Evolutionary conservation across 2,797 vertebrate species (phyloP).

Genomic region (Scyliorhinus canicula): DNA sequence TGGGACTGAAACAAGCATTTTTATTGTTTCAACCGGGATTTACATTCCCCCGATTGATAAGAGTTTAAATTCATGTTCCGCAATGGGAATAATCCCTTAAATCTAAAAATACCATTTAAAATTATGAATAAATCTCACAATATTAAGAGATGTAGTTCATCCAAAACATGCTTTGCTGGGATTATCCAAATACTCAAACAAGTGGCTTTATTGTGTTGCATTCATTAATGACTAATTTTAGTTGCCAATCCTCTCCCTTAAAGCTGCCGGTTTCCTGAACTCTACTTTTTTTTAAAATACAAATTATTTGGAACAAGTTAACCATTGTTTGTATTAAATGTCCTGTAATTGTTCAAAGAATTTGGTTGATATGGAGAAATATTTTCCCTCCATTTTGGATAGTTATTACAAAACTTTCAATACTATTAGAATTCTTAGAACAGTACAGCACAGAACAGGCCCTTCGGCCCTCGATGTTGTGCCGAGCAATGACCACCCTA

Average conservation of each 20-base stretch:
- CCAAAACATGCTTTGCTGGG: not conserved
- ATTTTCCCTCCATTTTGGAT: not conserved
- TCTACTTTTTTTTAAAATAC: not conserved
- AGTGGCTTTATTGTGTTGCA: not conserved
- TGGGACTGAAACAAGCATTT: not conserved
- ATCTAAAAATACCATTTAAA: slow-evolving; percentile 23
- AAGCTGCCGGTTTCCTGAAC: not conserved
- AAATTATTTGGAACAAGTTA: not conserved
- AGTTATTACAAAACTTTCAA: not conserved
- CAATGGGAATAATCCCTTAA: not conserved
- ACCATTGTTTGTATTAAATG: not conserved
- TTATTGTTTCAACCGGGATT: slow-evolving; percentile 9
- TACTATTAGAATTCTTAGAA: too few species aligned
- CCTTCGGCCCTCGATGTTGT: too few species aligned
- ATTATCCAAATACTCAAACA: slow-evolving; percentile 18
- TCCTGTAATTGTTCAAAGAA: not conserved
- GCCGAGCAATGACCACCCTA: too few species aligned
- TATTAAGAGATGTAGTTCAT: not conserved
- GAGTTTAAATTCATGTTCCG: not conserved
- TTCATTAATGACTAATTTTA: not conserved
- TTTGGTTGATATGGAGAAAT: not conserved
- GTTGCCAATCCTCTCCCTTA: not conserved
- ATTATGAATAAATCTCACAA: slow-evolving; percentile 27
- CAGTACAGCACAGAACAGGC: too few species aligned
- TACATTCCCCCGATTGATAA: not conserved